Evolutionary conservation across 2,113 vertebrate genomes (phyloP), one percentile per base, ranked within the genome.

Genomic region (Equus quagga): DNA sequence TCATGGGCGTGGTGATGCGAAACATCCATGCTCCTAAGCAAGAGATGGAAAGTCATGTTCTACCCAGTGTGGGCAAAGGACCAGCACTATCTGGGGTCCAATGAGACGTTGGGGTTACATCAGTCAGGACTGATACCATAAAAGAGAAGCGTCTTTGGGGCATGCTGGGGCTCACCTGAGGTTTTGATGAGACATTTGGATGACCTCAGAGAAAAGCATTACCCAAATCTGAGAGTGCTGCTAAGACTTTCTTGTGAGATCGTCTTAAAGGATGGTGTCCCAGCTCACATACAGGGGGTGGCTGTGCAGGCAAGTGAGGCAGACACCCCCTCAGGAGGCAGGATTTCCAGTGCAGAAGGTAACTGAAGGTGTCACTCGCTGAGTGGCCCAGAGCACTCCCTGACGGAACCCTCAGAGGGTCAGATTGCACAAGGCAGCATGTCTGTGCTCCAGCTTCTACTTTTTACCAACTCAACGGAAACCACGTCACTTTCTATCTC

Each of bases 381-480:
- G 17, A 17, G 28, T 2, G 12, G 67, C 70, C 0, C 51, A 13
- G 23, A 24, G 49, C 19, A 60, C 8, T 28, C 8, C 36, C 24
- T n/a, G 21, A 36, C 18, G 23, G 28, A 64, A 44, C 69, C 31
- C 85, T 58, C 7, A 12, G 69, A 85, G 69, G 79, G 46, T 95
- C 96, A 91, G 51, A 86, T 1, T 67, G 65, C 72, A 80, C 69
- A 54, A 64, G 82, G 83, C 92, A 60, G 62, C 41, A 21, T 0
- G 56, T 79, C 73, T 91, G 51, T 0, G 2, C n/a, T 54, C 86
- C 70, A 54, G 85, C 72, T 91, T 90, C 54, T 31, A 14, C 65
- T 72, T 76, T 82, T 51, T 56, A 96, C 56, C 82, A 60, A 85
- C 81, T 78, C 92, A 73, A 94, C 1, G 8, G 79, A 80, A 96